phyloP scores from a whole-genome alignment of 1,140 invertebrate species.

The Ceratosolen fusciceps region DNA sequence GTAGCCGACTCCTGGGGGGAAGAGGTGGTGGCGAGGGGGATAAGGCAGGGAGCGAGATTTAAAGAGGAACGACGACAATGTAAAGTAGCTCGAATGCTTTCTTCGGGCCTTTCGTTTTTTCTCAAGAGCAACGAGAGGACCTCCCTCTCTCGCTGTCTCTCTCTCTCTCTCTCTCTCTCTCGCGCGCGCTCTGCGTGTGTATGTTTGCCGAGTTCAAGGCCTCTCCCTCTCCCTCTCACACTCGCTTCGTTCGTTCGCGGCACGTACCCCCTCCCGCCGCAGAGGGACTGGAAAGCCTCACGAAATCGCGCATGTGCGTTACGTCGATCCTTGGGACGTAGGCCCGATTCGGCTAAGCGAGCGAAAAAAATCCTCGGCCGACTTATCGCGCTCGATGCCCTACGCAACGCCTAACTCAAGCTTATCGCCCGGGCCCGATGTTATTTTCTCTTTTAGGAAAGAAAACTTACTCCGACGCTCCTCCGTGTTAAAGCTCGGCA shows the following conservation, averaged over 20 bases:
- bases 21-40: background rate
- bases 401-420: background rate
- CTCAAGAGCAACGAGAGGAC: background rate
- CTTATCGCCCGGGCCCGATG: background rate
- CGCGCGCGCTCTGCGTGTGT: too few relatives aligned
- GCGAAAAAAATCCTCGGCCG: conserved; percentile 5
- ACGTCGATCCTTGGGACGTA: background rate
- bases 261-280: background rate
- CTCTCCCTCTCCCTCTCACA: background rate
- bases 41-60: conserved; percentile 23
- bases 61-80: conserved; percentile 45
- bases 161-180: background rate
- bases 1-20: background rate
- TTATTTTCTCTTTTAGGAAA: background rate
- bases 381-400: background rate
- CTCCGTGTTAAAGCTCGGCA: background rate
- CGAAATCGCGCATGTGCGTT: background rate
- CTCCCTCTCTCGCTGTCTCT: conserved; percentile 20
- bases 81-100: conserved; percentile 34
- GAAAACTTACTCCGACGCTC: background rate
- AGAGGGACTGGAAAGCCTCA: conserved; percentile 17
- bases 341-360: conserved; percentile 24
- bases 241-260: background rate
- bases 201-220: conserved; percentile 33
- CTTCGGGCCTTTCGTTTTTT: conserved; percentile 22